Conservation (phyloP, 2,113 vertebrate genomes). For the Lamprotornis superbus region DNA sequence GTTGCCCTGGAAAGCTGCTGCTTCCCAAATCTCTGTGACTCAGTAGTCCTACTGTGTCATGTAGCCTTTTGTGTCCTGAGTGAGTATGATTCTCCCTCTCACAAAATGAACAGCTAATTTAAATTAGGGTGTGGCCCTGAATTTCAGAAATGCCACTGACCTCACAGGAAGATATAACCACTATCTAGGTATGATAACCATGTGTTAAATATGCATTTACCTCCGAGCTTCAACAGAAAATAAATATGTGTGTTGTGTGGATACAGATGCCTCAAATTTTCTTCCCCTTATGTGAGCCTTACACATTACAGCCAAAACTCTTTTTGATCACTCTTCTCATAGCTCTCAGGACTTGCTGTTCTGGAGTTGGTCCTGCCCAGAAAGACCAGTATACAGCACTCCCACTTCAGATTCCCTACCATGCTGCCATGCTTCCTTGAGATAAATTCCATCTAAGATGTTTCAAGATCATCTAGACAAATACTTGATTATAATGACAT, state of each 20-base stretch:
- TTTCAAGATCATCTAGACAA: background rate
- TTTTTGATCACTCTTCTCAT: background rate
- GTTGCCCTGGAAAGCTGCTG: background rate
- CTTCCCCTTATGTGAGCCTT: background rate
- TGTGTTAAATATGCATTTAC: background rate
- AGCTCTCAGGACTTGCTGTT: background rate
- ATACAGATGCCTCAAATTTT: background rate
- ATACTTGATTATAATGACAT: background rate
- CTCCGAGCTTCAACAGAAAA: background rate
- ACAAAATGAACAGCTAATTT: background rate
- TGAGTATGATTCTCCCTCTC: background rate
- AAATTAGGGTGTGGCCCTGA: background rate
- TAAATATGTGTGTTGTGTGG: background rate
- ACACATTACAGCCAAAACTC: background rate
- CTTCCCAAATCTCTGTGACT: background rate
- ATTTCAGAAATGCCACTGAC: background rate
- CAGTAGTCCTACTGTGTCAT: background rate
- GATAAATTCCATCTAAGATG: background rate
- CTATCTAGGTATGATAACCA: background rate
- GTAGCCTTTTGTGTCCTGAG: background rate
- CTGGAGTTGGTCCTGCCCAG: background rate
- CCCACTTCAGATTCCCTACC: background rate
- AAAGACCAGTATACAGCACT: background rate
- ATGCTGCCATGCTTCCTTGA: background rate
- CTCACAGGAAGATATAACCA: background rate